Percentiles rank a stretch among this genome's conserved stretches.
Conservation (phyloP, 2,113 vertebrate genomes). For the Thalassoma bifasciatum region DNA sequence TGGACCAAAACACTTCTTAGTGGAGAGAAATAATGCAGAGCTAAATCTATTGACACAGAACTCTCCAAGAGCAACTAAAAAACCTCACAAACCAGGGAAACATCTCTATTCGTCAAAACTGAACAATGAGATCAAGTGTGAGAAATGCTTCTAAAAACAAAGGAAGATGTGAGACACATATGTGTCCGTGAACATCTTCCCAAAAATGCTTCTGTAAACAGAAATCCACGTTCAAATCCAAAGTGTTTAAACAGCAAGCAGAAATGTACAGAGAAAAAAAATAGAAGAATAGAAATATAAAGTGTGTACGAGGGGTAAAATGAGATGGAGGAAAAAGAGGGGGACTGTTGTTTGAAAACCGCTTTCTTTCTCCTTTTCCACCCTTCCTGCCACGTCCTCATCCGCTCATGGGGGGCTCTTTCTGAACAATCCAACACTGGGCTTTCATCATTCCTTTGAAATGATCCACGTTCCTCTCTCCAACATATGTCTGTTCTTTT, state of each 20-base stretch:
- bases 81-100: neutral
- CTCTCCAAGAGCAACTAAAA: neutral
- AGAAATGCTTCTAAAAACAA: conserved; percentile 12
- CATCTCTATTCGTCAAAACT: conserved; percentile 21
- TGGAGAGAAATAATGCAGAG: neutral
- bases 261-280: conserved; percentile 40
- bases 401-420: conserved; percentile 73
- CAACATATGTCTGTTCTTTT: conserved; percentile 81
- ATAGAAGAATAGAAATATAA: conserved; percentile 45
- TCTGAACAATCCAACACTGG: conserved; percentile 79
- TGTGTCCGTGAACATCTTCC: conserved; percentile 58
- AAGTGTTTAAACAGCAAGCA: conserved; percentile 55
- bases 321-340: conserved; percentile 45
- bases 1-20: neutral
- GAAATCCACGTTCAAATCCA: conserved; percentile 38
- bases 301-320: conserved; percentile 44
- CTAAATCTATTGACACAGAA: neutral
- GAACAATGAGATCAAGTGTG: conserved; percentile 34
- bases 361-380: conserved; percentile 66
- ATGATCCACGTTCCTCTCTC: conserved; percentile 65
- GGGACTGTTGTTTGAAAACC: conserved; percentile 62
- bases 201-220: conserved; percentile 58
- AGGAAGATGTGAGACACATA: conserved; percentile 24
- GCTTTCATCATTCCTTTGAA: conserved; percentile 80
- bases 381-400: conserved; percentile 72